Conservation (phyloP, 2,888 invertebrate genomes). For the Scaptomyza flava region DNA sequence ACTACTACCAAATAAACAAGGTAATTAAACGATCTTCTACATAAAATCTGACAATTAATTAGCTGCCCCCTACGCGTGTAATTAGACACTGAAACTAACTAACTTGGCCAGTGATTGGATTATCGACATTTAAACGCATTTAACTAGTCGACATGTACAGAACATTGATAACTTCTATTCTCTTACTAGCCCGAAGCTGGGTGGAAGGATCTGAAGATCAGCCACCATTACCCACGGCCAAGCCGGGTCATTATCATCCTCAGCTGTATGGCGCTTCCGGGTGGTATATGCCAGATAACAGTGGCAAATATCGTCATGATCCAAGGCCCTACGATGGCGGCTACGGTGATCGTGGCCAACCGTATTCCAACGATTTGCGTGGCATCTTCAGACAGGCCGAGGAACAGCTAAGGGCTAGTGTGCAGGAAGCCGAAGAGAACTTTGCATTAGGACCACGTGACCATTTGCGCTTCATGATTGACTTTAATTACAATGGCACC, state of each 20-base stretch:
- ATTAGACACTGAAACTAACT: constrained; percentile 50
- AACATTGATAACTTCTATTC: constrained; percentile 39
- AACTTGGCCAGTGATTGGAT: constrained; percentile 55
- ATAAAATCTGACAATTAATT: constrained; percentile 61
- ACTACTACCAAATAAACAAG: constrained; percentile 41
- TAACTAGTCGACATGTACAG: constrained; percentile 57
- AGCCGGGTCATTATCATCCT: constrained; percentile 74
- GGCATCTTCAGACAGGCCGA: constrained; percentile 56
- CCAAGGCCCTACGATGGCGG: constrained; percentile 85
- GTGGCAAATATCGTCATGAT: constrained; percentile 86
- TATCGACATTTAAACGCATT: constrained; percentile 54
- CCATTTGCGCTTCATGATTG: constrained; percentile 80
- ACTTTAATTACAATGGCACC: constrained; percentile 78
- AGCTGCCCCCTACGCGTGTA: constrained; percentile 7
- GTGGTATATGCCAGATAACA: constrained; percentile 86
- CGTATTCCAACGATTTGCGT: constrained; percentile 74
- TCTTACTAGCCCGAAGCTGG: constrained; percentile 12
- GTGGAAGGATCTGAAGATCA: constrained; percentile 15
- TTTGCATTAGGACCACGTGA: constrained; percentile 71
- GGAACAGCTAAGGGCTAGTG: constrained; percentile 54
- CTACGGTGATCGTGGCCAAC: constrained; percentile 85
- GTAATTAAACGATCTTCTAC: constrained; percentile 50
- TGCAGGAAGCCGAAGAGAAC: constrained; percentile 40
- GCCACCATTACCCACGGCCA: constrained; percentile 20
- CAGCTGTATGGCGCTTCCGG: constrained; percentile 83